Conservation (phyloP, 2,113 vertebrate species). For the Erythrocercus mccallii region DNA sequence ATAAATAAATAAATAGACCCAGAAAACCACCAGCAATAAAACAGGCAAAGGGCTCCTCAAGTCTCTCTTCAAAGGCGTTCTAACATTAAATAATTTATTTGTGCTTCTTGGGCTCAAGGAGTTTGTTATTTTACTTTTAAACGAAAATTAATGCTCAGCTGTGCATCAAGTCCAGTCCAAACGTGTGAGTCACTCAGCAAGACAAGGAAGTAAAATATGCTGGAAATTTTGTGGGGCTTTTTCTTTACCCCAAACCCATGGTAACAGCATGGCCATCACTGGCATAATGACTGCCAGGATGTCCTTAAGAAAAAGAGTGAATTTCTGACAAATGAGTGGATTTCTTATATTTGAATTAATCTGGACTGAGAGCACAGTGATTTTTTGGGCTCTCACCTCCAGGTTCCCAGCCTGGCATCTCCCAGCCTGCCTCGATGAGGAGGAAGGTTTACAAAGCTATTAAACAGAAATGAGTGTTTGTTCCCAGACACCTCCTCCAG, state of each 20-base stretch:
- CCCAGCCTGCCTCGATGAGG: neutral
- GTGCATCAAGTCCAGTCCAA: neutral
- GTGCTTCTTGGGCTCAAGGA: neutral
- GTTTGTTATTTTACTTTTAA: neutral
- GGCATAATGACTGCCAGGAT: neutral
- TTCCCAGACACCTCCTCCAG: neutral
- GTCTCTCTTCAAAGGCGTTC: neutral
- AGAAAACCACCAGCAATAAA: neutral
- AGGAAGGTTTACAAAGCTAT: neutral
- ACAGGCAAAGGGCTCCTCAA: neutral
- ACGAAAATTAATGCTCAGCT: neutral
- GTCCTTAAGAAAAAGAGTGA: neutral
- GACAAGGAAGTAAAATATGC: neutral
- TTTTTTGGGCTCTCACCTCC: neutral
- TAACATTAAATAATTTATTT: neutral
- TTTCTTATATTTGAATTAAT: neutral
- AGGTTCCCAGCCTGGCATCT: neutral
- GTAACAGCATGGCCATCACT: neutral
- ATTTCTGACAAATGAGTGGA: neutral
- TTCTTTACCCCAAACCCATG: neutral
- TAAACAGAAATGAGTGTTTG: neutral
- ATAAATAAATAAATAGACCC: neutral
- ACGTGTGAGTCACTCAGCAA: neutral
- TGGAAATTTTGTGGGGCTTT: neutral
- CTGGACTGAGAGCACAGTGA: neutral